Evolutionary conservation across 2,113 vertebrate species (phyloP).

Genomic region (Poecilia latipinna): DNA sequence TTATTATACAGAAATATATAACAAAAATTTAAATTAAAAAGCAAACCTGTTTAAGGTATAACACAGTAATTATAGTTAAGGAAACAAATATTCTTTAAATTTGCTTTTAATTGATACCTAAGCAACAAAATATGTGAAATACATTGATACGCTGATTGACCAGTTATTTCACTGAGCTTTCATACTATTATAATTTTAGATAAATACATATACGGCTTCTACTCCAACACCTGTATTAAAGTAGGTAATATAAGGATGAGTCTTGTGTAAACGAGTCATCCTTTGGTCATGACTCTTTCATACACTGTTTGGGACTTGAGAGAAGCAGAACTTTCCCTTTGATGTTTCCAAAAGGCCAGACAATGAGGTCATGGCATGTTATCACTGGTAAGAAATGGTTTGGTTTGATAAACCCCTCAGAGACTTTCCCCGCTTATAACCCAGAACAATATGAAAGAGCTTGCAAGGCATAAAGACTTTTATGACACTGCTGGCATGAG

Average conservation of each 20-base stretch:
- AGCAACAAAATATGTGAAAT: too few relatives aligned
- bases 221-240: background rate
- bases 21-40: too few relatives aligned
- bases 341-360: slow-evolving; percentile 22
- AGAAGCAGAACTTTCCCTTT: background rate
- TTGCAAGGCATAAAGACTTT: slow-evolving; percentile 40
- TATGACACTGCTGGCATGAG: slow-evolving; percentile 29
- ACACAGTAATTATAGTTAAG: too few relatives aligned
- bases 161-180: too few relatives aligned
- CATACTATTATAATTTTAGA: background rate
- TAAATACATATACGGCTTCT: background rate
- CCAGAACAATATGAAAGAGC: slow-evolving; percentile 6
- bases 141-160: too few relatives aligned
- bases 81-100: too few relatives aligned
- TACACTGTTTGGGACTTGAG: background rate
- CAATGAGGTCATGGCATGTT: slow-evolving; percentile 44
- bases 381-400: slow-evolving; percentile 28
- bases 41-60: too few relatives aligned
- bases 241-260: too few relatives aligned
- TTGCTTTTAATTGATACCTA: too few relatives aligned
- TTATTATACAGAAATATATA: too few relatives aligned
- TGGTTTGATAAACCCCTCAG: slow-evolving; percentile 10
- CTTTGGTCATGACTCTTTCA: background rate
- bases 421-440: background rate
- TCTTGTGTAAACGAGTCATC: background rate